Conservation (phyloP, 1,140 invertebrate genomes). For the Lordiphosa mommai region DNA sequence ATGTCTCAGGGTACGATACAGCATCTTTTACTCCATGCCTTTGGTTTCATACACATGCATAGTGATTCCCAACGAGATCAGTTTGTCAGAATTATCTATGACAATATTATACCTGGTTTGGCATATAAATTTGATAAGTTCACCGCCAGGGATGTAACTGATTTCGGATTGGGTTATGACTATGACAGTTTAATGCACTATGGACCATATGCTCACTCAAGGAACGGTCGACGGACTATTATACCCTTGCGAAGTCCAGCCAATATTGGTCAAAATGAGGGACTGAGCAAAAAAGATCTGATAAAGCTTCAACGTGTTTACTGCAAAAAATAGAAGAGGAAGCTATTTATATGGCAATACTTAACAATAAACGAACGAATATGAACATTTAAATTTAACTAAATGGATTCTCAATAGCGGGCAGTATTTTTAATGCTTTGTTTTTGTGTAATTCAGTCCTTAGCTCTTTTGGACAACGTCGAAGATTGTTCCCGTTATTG, state of each 20-base stretch:
- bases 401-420: no score
- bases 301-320: slow-evolving; percentile 81
- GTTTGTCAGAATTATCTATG: slow-evolving; percentile 83
- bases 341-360: no score
- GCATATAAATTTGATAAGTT: slow-evolving; percentile 81
- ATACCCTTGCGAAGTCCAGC: slow-evolving; percentile 69
- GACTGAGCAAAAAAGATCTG: slow-evolving; percentile 81
- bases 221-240: slow-evolving; percentile 88
- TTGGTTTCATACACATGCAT: slow-evolving; percentile 87
- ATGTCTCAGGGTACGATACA: slow-evolving; percentile 80
- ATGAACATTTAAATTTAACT: no score
- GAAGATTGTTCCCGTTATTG: no score
- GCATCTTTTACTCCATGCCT: slow-evolving; percentile 84
- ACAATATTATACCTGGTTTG: slow-evolving; percentile 82
- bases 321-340: slow-evolving; percentile 9
- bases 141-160: slow-evolving; percentile 56
- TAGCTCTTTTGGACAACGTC: no score
- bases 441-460: no score
- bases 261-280: slow-evolving; percentile 80
- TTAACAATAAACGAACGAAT: no score
- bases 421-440: no score
- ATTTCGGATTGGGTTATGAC: slow-evolving; percentile 82
- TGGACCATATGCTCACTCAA: slow-evolving; percentile 85
- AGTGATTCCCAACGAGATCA: slow-evolving; percentile 84
- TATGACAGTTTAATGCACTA: slow-evolving; percentile 86